Conservation (phyloP, 2,113 vertebrate species). For the Leucosticte australis region DNA sequence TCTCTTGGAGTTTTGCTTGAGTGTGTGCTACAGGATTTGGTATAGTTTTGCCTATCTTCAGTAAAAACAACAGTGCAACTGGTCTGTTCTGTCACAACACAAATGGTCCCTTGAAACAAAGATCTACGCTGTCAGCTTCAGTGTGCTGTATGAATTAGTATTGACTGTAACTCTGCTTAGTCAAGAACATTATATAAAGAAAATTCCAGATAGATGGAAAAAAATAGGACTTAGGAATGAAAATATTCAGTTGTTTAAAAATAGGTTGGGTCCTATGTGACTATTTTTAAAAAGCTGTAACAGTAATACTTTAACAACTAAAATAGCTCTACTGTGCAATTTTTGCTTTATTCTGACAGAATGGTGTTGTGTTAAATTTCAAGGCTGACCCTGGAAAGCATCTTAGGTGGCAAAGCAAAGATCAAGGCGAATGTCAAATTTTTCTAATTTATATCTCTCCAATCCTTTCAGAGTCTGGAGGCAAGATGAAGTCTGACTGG, state of each 20-base stretch:
- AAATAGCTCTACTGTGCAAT: slow-evolving; percentile 6
- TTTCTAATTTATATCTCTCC: slow-evolving; percentile 19
- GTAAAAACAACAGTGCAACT: background rate
- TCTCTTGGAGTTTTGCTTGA: background rate
- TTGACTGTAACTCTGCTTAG: background rate
- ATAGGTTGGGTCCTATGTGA: background rate
- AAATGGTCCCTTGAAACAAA: background rate
- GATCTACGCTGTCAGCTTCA: background rate
- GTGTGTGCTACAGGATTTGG: background rate
- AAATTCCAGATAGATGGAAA: background rate
- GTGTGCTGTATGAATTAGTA: background rate
- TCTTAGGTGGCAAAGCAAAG: slow-evolving; percentile 43
- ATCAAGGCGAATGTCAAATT: slow-evolving; percentile 3
- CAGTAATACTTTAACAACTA: background rate
- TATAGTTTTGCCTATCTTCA: background rate
- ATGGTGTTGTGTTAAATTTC: slow-evolving; percentile 28
- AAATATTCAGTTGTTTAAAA: slow-evolving; percentile 28
- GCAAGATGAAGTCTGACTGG: background rate
- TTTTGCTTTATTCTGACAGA: slow-evolving; percentile 23
- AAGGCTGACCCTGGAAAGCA: slow-evolving; percentile 31
- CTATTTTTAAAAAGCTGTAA: background rate
- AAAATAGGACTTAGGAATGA: background rate
- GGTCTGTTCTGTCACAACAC: background rate
- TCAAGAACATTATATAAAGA: background rate
- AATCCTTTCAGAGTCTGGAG: background rate